Evolutionary conservation across 2,888 invertebrate species (phyloP), one percentile per base, ranked within the genome.

Genomic region (Celastrina argiolus): DNA sequence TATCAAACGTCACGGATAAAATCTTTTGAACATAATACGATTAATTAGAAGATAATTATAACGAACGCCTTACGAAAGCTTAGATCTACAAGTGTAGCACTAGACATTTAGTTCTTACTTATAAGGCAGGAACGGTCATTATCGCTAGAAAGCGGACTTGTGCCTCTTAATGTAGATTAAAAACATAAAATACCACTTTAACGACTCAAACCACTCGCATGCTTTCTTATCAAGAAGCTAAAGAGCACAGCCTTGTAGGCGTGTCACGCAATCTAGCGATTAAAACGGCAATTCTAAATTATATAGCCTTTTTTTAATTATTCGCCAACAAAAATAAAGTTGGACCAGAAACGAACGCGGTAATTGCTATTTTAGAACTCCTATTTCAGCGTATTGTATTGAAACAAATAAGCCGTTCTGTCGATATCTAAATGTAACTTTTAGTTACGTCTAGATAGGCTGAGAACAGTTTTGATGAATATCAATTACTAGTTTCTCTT

Each of bases 211-310:
- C 79, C 78, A 75, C 76, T 75, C 71, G 76, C 76, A 74, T 73
- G 72, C 74, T 75, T 79, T 78, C 80, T 81, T 84, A 77, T 77
- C 76, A 71, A 72, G 69, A 63, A 71, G 71, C 77, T 81, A 83
- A 82, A 83, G 81, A 83, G 81, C 78, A 78, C 79, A 78, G 75
- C 73, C 74, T 69, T 76, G 79, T 79, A 75, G 74, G 69, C 67
- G 66, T 72, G 81, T 81, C 88, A 88, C 88, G 88, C 88, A 81
- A 88, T 79, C 75, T 68, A 68, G 70, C 83, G 83, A 87, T 87
- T 87, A 85, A 69, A 84, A 80, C 81, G 78, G 76, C 74, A 68
- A 68, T 72, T 74, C 70, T 74, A 69, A 73, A 74, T 69, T 69
- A 71, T 73, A 71, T 73, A 67, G 67, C 74, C 61, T 81, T 82